These are phyloP conservation scores for Apogon talboti DNA, from an alignment of 2,797 vertebrate species.

Conservation along the genomic window DNA sequence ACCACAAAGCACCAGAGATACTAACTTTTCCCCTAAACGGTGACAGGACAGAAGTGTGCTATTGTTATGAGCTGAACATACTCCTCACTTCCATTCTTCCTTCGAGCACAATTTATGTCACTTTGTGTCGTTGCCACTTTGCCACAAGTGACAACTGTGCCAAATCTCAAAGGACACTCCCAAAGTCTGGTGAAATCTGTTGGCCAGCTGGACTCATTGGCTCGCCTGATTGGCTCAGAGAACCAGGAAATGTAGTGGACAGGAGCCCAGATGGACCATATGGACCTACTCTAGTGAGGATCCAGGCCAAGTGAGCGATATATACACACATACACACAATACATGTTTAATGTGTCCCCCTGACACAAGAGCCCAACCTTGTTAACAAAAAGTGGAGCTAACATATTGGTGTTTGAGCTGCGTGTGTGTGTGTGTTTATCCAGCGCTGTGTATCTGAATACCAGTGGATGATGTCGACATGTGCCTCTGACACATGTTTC, in stretches of 20 bases:
- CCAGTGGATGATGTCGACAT: conserved; percentile 16
- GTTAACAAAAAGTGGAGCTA: conserved; percentile 18
- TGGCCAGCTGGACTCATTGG: conserved; percentile 42
- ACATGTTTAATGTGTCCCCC: conserved; percentile 21
- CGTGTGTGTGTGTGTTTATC: conserved; percentile 2
- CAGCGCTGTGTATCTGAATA: conserved; percentile 2
- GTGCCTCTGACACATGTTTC: conserved; percentile 1
- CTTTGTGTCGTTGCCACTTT: conserved; percentile 20
- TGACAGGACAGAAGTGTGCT: too few species aligned
- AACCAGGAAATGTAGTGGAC: conserved; percentile 54
- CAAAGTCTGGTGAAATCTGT: conserved; percentile 38
- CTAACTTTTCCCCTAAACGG: too few species aligned
- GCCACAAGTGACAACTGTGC: conserved; percentile 29
- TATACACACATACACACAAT: conserved; percentile 16
- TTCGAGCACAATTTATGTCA: conserved; percentile 1
- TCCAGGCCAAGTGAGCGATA: conserved; percentile 33
- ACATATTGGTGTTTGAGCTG: conserved; percentile 10
- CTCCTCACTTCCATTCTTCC: too few species aligned
- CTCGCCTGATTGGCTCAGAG: conserved; percentile 52
- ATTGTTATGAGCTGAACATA: too few species aligned
- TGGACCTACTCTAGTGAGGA: conserved; percentile 47
- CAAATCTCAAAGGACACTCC: conserved; percentile 23
- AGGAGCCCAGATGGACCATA: conserved; percentile 67
- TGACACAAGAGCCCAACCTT: conserved; percentile 29
- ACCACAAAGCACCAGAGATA: too few species aligned